Conservation (phyloP, 1,140 invertebrate genomes). For the Caenorhabditis briggsae region DNA sequence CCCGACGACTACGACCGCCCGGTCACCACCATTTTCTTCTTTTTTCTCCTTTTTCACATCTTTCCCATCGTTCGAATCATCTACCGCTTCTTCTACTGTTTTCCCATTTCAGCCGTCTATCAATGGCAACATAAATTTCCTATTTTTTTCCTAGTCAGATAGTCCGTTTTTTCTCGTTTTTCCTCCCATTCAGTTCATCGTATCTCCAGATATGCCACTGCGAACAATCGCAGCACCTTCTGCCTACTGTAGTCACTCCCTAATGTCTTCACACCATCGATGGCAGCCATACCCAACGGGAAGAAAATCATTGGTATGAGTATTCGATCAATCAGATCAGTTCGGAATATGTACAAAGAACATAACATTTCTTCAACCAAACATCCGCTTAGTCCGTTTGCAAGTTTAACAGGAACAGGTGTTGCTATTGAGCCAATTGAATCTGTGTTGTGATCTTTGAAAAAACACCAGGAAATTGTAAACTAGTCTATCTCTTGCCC, state of each 20-base stretch:
- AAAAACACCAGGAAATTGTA: background rate
- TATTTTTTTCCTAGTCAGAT: background rate
- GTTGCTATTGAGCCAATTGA: slow-evolving; percentile 11
- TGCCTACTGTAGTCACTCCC: slow-evolving; percentile 13
- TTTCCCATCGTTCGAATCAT: background rate
- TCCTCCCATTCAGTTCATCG: background rate
- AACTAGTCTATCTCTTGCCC: background rate
- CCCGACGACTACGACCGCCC: slow-evolving; percentile 1
- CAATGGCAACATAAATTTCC: background rate
- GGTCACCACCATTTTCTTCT: slow-evolving; percentile 26
- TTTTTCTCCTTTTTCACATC: background rate
- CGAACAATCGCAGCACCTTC: slow-evolving; percentile 12
- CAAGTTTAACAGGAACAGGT: slow-evolving; percentile 12
- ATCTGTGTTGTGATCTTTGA: slow-evolving; percentile 27
- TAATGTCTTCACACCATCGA: slow-evolving; percentile 1
- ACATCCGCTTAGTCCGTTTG: slow-evolving; percentile 11
- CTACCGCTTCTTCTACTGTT: slow-evolving; percentile 13
- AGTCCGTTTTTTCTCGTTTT: background rate
- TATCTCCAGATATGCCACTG: slow-evolving; percentile 38
- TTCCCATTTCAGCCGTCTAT: background rate
- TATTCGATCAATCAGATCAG: background rate
- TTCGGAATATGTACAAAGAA: background rate
- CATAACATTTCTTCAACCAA: background rate
- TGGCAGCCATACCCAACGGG: background rate
- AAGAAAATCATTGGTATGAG: slow-evolving; percentile 2